Evolutionary conservation across 2,113 vertebrate genomes (phyloP), one percentile per base, ranked within the genome.

Genomic region (Emydocephalus ijimae): DNA sequence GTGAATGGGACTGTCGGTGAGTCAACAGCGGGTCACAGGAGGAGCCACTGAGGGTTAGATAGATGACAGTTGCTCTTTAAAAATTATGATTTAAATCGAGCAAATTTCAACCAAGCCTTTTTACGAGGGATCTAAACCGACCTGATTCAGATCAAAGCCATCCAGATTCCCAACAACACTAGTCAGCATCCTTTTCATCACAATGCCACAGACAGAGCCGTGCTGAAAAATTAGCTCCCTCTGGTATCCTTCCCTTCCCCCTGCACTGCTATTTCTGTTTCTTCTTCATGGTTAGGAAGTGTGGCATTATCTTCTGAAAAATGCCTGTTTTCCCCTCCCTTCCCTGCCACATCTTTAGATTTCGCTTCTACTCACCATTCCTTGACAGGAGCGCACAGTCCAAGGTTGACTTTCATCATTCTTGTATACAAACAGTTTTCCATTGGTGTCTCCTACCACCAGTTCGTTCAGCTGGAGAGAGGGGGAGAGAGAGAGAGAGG

Each of bases 361-460:
- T 2, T 61, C 4, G 88, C 69, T 3, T 34, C 89, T 93, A 97
- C 98, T 97, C 39, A 99, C 99, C 99, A 99, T 99, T 94, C 99
- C 99, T 94, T 98, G 98, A 93, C 99, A 99, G 56, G 96, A 97
- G n/a, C 98, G 98, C 6, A 98, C 97, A 93, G 97, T 94, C 98
- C 98, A 99, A 0, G 99, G 99, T 94, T 98, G 99, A 96, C 98
- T 97, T 54, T 99, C 98, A 23, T 99, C 99, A 0, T 98, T 98
- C 97, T 99, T 99, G 95, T 99, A 99, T 88, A 99, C 97, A 0
- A 96, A 98, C 43, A 99, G 97, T 59, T 98, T 99, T 59, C 99
- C 99, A 0, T 95, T 98, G 50, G 98, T 99, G 97, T 99, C 99
- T 69, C 99, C 99, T 50, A 99, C 98, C n/a, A 99, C 98, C 0